Evolutionary conservation across 2,888 invertebrate genomes (phyloP).

Genomic region (Ganaspis brasiliensis): DNA sequence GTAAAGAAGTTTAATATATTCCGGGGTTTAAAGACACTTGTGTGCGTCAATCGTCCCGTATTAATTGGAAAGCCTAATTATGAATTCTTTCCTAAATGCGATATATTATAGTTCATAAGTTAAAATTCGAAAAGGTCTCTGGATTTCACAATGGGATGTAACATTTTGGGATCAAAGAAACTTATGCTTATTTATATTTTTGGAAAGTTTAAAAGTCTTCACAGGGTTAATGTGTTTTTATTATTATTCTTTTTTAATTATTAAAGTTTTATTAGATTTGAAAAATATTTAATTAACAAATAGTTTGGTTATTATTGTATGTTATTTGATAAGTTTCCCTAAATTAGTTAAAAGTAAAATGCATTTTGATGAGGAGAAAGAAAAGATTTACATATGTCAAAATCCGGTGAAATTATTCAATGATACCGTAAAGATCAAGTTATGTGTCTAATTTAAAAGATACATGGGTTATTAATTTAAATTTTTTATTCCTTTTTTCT

Average conservation of each 20-base stretch:
- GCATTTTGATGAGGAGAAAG: not conserved
- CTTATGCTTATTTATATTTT: not conserved
- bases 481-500: not conserved
- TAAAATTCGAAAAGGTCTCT: not conserved
- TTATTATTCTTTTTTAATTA: no score
- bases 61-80: not conserved
- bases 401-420: not conserved
- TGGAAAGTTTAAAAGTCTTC: not conserved
- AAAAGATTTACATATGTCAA: constrained; percentile 9
- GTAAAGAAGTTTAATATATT: not conserved
- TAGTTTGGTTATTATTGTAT: no score
- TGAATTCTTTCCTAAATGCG: no score
- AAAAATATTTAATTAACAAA: no score
- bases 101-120: not conserved
- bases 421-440: not conserved
- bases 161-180: not conserved
- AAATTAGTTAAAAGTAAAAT: constrained; percentile 7
- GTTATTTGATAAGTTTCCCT: constrained; percentile 5
- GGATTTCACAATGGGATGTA: constrained; percentile 9
- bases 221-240: no score
- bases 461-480: not conserved
- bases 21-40: not conserved
- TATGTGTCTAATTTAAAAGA: not conserved
- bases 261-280: no score
- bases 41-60: no score